Base-by-base conservation (phyloP, 2,113 vertebrate genomes). In the Halichoerus grypus region DNA sequence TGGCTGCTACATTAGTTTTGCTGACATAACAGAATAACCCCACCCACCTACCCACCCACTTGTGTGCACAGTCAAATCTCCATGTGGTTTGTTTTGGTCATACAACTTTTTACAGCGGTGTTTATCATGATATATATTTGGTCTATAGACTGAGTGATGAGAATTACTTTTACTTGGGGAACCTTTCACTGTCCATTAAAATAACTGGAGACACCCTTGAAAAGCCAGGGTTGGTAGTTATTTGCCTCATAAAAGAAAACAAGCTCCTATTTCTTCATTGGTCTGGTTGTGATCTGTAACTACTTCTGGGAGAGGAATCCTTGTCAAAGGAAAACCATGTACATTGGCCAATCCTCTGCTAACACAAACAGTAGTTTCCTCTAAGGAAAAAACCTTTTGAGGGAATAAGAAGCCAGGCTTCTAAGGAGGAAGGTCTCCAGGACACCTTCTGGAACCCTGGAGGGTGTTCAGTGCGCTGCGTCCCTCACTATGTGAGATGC, bases 181-280 rank as follows among this genome's bases (percentile, higher is more conserved):
- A 18, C 15, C 46, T 85, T 65, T 84, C 63, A 79, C 2, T 61
- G 33, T 55, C 24, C 18, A 7, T 91, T 91, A 72, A 42, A 16
- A 49, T 95, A 91, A 94, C 6, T 84, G 51, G 72, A 89, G 65
- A 84, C 19, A 77, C 13, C 22, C 51, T 63, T 49, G 31, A 92
- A 91, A 94, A 86, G 61, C 39, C 18, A 92, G 36, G 18, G 28
- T 28, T 92, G 85, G 61, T 71, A 63, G 88, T 94, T 81, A 89
- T 5, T 76, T 57, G 18, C 28, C 19, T 71, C 21, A 31, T 53
- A 81, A 86, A 61, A 93, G 57, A 95, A 96, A 88, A 88, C 71
- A 76, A 92, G 51, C 81, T 97, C 26, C 53, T 84, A 28, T 94
- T 95, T 95, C 82, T 97, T 94, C 93, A 95, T 91, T 88, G 67